phyloP scores from a whole-genome alignment of 2,888 invertebrate genomes.

The Pandemis cinnamomeana region DNA sequence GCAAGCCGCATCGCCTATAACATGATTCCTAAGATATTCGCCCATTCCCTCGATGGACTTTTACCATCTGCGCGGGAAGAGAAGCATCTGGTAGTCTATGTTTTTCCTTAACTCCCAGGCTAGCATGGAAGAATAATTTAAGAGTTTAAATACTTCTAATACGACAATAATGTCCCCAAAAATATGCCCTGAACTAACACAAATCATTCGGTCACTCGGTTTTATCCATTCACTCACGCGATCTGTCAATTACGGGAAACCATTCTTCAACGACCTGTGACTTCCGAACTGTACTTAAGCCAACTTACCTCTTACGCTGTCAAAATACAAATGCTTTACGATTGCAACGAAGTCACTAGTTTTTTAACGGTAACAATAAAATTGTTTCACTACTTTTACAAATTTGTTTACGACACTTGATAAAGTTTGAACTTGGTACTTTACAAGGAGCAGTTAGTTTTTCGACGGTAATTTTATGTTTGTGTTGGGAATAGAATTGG shows the following conservation, averaged over 20 bases:
- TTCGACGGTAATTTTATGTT: constrained; percentile 12
- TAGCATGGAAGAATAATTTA: no score
- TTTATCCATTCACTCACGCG: constrained; percentile 56
- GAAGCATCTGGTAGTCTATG: no score
- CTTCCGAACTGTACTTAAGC: constrained; percentile 32
- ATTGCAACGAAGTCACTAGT: not conserved
- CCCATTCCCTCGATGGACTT: no score
- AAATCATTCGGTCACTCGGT: constrained; percentile 53
- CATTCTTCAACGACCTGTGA: constrained; percentile 34
- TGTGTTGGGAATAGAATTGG: constrained; percentile 2
- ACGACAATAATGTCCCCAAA: not conserved
- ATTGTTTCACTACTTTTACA: constrained; percentile 23
- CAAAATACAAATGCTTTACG: not conserved
- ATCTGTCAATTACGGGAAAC: constrained; percentile 44
- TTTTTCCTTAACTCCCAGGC: no score
- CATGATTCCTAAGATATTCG: no score
- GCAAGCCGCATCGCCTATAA: no score
- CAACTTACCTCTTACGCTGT: constrained; percentile 13
- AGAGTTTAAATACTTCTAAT: not conserved
- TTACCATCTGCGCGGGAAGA: no score
- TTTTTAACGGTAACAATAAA: constrained; percentile 6
- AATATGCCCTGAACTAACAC: constrained; percentile 45
- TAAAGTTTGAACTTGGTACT: constrained; percentile 3
- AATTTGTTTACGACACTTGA: constrained; percentile 1
- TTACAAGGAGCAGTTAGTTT: constrained; percentile 2